Evolutionary conservation across 2,113 vertebrate species (phyloP), one percentile per base, ranked within the genome.

Genomic region (Setophaga kirtlandii): DNA sequence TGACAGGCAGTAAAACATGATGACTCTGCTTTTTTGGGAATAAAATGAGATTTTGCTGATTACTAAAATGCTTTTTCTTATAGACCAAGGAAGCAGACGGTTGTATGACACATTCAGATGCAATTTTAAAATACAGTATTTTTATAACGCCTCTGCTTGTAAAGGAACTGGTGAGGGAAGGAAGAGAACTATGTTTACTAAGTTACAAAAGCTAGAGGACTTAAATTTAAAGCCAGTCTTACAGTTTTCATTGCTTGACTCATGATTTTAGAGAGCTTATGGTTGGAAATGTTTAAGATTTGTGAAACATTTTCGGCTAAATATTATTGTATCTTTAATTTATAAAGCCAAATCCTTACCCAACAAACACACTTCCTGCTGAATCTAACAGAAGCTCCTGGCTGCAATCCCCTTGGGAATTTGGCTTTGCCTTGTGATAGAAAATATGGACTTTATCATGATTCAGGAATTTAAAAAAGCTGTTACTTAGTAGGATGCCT

Each of bases 311-410:
- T 92, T 94, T 52, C 60, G 46, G 47, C 47, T 94, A 94, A 97
- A 94, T 97, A 94, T 95, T 97, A 71, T 93, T 95, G 77, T 89
- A 71, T 87, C 76, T 92, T 93, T 83, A 81, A 87, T 93, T 87
- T 78, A 83, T 46, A 56, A 64, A 91, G 75, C 82, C 67, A 95
- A 94, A 90, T 90, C 35, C 73, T 89, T 94, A 70, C 56, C 76
- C 83, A 90, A 71, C 44, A 95, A 95, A 93, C 44, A 87, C 20
- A 16, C 35, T 88, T 94, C 59, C 60, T 81, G 59, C 30, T 83
- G 75, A 88, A 94, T 92, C 46, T 74, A 86, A 70, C 76, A 90
- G 88, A 94, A 97, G 35, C 47, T 89, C 4, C 84, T 96, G 93
- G 87, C 79, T 90, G 42, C 52, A 81, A 24, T 90, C 31, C 12